Evolutionary conservation across 2,888 invertebrate species (phyloP).

Genomic region (Harmothoe impar): DNA sequence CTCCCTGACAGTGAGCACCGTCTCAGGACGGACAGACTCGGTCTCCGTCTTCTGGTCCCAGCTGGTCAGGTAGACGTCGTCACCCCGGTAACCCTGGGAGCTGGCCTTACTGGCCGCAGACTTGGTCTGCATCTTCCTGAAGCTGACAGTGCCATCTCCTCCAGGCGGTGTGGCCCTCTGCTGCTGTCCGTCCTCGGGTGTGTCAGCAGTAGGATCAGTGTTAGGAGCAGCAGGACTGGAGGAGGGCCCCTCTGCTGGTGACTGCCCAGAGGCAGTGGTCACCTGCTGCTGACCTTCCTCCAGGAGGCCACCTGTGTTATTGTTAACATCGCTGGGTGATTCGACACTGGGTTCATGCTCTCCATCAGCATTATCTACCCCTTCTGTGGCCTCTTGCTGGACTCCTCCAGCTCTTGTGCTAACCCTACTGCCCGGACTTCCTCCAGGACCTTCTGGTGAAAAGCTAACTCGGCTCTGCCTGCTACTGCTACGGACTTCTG

Average conservation of each 20-base stretch:
- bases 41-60: slow-evolving; percentile 50
- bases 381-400: too few relatives aligned
- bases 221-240: background rate
- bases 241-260: background rate
- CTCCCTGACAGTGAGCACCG: slow-evolving; percentile 44
- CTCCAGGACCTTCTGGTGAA: too few relatives aligned
- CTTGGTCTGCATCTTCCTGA: slow-evolving; percentile 12
- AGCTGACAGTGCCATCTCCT: background rate
- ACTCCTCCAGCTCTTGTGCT: too few relatives aligned
- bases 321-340: background rate
- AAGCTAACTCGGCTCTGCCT: too few relatives aligned
- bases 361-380: background rate
- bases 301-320: background rate
- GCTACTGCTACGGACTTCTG: background rate
- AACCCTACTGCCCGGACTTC: too few relatives aligned
- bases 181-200: background rate
- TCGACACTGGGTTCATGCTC: background rate
- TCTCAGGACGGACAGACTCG: slow-evolving; percentile 31
- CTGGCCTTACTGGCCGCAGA: slow-evolving; percentile 48
- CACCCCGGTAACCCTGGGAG: slow-evolving; percentile 15
- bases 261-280: background rate
- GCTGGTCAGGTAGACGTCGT: slow-evolving; percentile 47
- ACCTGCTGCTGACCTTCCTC: background rate
- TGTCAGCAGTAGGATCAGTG: background rate
- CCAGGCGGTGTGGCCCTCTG: background rate